Evolutionary conservation across 2,113 vertebrate genomes (phyloP).

Genomic region (Corapipo altera): DNA sequence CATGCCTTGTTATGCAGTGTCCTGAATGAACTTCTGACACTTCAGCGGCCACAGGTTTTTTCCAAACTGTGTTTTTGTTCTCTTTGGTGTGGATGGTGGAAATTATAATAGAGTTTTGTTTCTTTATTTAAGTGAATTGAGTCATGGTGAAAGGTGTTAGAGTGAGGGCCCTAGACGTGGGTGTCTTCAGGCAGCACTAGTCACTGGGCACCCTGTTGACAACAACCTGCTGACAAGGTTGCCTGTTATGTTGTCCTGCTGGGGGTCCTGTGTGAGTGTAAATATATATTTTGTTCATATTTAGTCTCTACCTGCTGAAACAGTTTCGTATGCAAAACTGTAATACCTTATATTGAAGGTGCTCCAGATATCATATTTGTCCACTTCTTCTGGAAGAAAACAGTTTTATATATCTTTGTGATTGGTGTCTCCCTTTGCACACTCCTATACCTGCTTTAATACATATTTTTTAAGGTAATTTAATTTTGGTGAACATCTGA

Average conservation of each 20-base stretch:
- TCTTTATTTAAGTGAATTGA: background rate
- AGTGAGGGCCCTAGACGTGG: background rate
- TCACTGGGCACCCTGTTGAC: background rate
- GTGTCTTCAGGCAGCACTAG: background rate
- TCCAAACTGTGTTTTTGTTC: background rate
- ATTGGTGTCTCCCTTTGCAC: background rate
- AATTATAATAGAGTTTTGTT: constrained; percentile 20
- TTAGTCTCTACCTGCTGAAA: background rate
- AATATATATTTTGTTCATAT: background rate
- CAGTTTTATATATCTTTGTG: background rate
- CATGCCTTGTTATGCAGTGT: background rate
- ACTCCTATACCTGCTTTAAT: background rate
- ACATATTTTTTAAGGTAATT: background rate
- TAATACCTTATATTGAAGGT: background rate
- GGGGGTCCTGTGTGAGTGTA: background rate
- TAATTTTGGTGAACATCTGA: background rate
- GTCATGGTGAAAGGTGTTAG: background rate
- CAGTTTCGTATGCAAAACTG: background rate
- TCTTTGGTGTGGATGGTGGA: background rate
- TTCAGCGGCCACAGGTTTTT: background rate
- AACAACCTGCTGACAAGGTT: background rate
- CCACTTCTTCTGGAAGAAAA: background rate
- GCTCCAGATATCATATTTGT: background rate
- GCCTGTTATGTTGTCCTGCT: background rate
- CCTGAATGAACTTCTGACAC: constrained; percentile 18